Percentiles rank a stretch among this genome's conserved stretches.
Evolutionary conservation across 2,113 vertebrate genomes (phyloP).

Genomic region (Isurus oxyrinchus): DNA sequence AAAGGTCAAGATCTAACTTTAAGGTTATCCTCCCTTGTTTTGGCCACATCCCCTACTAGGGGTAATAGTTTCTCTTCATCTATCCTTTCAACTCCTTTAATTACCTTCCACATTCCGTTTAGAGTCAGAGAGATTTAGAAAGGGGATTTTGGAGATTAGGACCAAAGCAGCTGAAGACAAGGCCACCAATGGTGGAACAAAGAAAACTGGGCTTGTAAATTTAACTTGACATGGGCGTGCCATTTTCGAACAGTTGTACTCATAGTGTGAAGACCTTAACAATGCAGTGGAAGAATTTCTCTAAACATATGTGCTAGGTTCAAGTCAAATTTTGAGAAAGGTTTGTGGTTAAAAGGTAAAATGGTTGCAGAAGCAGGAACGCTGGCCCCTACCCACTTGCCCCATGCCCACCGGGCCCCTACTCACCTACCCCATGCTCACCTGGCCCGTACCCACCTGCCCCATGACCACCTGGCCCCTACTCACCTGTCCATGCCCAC

Average conservation of each 20-base stretch:
- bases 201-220: background rate
- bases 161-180: background rate
- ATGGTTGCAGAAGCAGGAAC: background rate
- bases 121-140: background rate
- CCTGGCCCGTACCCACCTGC: background rate
- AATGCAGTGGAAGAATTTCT: background rate
- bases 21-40: background rate
- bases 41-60: background rate
- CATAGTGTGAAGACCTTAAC: background rate
- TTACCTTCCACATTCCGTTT: no score
- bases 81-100: background rate
- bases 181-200: background rate
- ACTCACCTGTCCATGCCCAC: no score
- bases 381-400: background rate
- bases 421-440: no score
- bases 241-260: background rate
- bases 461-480: no score
- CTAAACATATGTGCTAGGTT: background rate
- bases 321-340: background rate
- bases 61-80: background rate
- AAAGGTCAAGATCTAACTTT: background rate
- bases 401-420: background rate
- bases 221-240: background rate
- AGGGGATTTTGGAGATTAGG: background rate
- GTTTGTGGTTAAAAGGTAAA: background rate